Conservation (phyloP, 2,797 vertebrate species). For the Acipenser transmontanus region DNA sequence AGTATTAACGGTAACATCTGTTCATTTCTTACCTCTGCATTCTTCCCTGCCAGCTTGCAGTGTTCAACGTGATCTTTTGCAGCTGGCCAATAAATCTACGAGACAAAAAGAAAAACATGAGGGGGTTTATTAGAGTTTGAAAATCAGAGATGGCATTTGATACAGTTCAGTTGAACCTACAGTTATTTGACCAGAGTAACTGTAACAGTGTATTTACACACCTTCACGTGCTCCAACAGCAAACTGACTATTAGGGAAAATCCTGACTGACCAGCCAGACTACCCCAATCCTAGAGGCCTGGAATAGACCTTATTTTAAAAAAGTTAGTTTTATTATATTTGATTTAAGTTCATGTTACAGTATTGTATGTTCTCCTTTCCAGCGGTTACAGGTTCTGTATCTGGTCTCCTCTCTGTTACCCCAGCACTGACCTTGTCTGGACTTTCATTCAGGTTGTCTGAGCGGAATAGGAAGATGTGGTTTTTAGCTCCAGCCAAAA, state of each 20-base stretch:
- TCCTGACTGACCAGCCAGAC: too few relatives aligned
- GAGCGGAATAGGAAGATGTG: slow-evolving; percentile 69
- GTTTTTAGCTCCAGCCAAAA: slow-evolving; percentile 73
- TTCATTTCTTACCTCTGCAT: slow-evolving; percentile 47
- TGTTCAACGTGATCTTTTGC: slow-evolving; percentile 59
- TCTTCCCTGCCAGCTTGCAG: slow-evolving; percentile 71
- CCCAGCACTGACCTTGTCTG: slow-evolving; percentile 47
- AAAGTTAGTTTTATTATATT: too few relatives aligned
- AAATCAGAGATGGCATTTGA: slow-evolving; percentile 21
- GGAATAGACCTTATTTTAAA: too few relatives aligned
- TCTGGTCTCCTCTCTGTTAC: not conserved
- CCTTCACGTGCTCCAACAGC: too few relatives aligned
- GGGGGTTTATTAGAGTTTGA: slow-evolving; percentile 20
- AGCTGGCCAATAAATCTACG: slow-evolving; percentile 76
- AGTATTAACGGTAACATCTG: too few relatives aligned
- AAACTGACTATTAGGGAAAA: too few relatives aligned
- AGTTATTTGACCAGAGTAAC: not conserved
- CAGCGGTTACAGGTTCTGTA: too few relatives aligned
- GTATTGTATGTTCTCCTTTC: too few relatives aligned
- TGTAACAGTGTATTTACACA: slow-evolving; percentile 4
- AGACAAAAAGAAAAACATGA: slow-evolving; percentile 23
- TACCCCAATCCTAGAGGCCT: too few relatives aligned
- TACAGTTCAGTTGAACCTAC: slow-evolving; percentile 19
- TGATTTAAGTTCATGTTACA: too few relatives aligned
- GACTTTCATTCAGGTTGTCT: slow-evolving; percentile 51